A percentile compares a stretch with the other conserved stretches of the same genome.
These are phyloP conservation scores for Esox lucius DNA, from an alignment of 2,797 vertebrate genomes.

Conservation along the genomic window DNA sequence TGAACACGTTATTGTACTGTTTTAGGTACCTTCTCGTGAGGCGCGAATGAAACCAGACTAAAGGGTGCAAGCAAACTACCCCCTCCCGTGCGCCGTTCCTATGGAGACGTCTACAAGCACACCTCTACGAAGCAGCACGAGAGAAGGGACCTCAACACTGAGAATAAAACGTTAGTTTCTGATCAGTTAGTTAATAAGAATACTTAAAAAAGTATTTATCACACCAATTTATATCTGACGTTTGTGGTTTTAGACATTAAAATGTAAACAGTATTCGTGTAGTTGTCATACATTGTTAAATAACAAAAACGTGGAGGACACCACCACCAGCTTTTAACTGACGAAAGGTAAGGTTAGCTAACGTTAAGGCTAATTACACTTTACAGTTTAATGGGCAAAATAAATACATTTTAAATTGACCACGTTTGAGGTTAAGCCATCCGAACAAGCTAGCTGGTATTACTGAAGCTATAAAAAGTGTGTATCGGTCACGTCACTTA, in stretches of 20 bases:
- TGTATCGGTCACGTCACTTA: not conserved
- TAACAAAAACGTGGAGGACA: not conserved
- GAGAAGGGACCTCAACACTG: not conserved
- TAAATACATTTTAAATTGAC: not conserved
- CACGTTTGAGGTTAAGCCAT: not conserved
- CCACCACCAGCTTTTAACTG: not conserved
- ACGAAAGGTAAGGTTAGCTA: not conserved
- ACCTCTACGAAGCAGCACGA: not conserved
- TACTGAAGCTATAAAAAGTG: not conserved
- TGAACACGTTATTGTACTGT: not conserved
- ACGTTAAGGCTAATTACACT: not conserved
- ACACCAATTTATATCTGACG: not conserved
- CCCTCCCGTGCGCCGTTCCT: conserved; percentile 36
- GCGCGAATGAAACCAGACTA: not conserved
- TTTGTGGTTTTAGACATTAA: not conserved
- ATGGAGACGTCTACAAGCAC: conserved; percentile 48
- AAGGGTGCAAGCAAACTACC: not conserved
- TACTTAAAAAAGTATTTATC: not conserved
- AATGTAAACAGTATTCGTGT: not conserved
- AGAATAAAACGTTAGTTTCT: not conserved
- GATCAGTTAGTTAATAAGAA: not conserved
- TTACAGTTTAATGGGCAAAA: too few relatives aligned
- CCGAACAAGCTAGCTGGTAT: too few relatives aligned
- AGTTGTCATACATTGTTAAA: not conserved
- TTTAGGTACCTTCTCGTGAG: not conserved